Evolutionary conservation across 1,140 invertebrate genomes (phyloP), one percentile per base, ranked within the genome.

Genomic region (Rhysida immarginata): DNA sequence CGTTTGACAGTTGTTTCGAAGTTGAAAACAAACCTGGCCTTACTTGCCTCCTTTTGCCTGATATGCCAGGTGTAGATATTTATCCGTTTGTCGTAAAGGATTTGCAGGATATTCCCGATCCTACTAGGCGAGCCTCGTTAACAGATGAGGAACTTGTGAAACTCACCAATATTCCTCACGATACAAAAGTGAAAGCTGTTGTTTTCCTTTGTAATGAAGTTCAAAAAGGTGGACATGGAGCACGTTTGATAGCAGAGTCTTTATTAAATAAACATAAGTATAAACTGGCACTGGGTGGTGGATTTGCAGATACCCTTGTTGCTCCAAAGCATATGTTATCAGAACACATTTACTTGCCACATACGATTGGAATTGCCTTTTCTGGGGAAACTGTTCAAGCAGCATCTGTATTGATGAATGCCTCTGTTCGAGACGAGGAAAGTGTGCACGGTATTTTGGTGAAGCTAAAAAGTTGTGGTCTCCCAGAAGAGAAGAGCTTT

Each of bases 401-500:
- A 5, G 63, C 63, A 5, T 70, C 69, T 5, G 59, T 69, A 14
- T 55, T 71, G 16, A 59, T 72, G 1, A 57, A 63, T 1, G 55
- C 59, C 3, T 50, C 59, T 29, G 60, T 68, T 2, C 59, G 58
- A 29, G 58, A 54, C n/a, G n/a, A 46, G 23, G 54, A 58, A 21
- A 60, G 58, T 45, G 61, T 68, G 0, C 65, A 67, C 51, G 51
- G 56, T 27, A 58, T 59, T 27, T 59, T 72, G 14, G 52, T 61
- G 51, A 56, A 64, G 62, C 61, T 74, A 27, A 70, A 70, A 62
- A 59, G 65, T 3, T 61, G 60, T 53, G 61, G 63, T 27, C 26
- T 71, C 25, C 63, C 67, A 14, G 64, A 69, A 45, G 55, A 69
- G 2, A 64, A 67, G 1, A 71, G 68, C 49, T 64, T 78, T 55